These are phyloP conservation scores for Drosophila varians DNA, from an alignment of 1,140 invertebrate species.

Conservation along the genomic window DNA sequence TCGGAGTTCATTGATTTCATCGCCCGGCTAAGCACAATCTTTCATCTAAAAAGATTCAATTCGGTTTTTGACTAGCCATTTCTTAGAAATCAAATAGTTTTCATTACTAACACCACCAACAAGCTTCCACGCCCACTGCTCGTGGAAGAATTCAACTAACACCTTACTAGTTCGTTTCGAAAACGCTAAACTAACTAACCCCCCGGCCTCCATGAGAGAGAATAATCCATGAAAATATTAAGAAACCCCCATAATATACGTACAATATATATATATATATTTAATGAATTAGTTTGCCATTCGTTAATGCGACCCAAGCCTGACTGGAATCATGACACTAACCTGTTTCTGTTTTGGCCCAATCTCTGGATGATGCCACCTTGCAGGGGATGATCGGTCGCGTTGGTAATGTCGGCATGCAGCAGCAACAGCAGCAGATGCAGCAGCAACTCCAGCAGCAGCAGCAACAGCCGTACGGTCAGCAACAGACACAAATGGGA, in stretches of 20 bases:
- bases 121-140: slow-evolving; percentile 43
- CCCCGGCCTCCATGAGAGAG: slow-evolving; percentile 33
- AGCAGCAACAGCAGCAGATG: slow-evolving; percentile 83
- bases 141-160: slow-evolving; percentile 39
- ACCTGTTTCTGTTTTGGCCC: slow-evolving; percentile 51
- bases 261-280: slow-evolving; percentile 38
- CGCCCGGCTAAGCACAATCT: slow-evolving; percentile 7
- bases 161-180: slow-evolving; percentile 17
- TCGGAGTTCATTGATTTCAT: slow-evolving; percentile 1
- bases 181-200: slow-evolving; percentile 40
- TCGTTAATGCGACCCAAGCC: slow-evolving; percentile 40
- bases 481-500: slow-evolving; percentile 79
- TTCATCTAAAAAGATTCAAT: slow-evolving; percentile 11
- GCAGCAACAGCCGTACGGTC: slow-evolving; percentile 74
- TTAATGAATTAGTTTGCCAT: slow-evolving; percentile 71
- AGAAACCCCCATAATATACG: slow-evolving; percentile 46
- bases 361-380: slow-evolving; percentile 55
- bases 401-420: slow-evolving; percentile 87
- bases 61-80: slow-evolving; percentile 31
- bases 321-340: slow-evolving; percentile 54
- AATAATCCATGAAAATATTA: slow-evolving; percentile 32
- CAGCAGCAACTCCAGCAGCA: slow-evolving; percentile 81
- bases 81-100: slow-evolving; percentile 37
- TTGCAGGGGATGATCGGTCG: slow-evolving; percentile 86
- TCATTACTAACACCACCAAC: slow-evolving; percentile 39